Conservation (phyloP, 2,113 vertebrate genomes). For the Planiliza haematocheilus region DNA sequence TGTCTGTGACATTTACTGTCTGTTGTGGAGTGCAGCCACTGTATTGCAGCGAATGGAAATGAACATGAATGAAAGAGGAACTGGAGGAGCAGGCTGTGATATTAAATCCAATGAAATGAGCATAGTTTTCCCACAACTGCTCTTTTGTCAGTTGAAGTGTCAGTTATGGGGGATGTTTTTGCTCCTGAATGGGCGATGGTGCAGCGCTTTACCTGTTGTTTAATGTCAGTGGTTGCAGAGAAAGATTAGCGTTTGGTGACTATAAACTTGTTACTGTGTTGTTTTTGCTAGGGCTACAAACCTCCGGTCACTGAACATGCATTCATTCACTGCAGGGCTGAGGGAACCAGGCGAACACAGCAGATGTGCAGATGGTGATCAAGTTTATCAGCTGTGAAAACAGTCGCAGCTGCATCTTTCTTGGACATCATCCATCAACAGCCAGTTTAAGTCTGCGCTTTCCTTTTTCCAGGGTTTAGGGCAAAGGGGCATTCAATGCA, state of each 20-base stretch:
- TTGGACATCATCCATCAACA: slow-evolving; percentile 14
- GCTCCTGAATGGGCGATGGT: too few relatives aligned
- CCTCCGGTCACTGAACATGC: not conserved
- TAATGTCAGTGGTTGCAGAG: not conserved
- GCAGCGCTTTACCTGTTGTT: not conserved
- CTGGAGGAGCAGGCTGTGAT: not conserved
- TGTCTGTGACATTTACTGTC: slow-evolving; percentile 69
- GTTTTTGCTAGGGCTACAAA: not conserved
- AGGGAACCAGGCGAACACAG: not conserved
- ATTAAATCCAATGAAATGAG: not conserved
- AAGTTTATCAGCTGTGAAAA: slow-evolving; percentile 33
- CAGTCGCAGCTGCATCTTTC: slow-evolving; percentile 14
- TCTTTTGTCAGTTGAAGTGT: not conserved
- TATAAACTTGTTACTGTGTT: not conserved
- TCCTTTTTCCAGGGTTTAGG: not conserved
- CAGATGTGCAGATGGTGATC: slow-evolving; percentile 38
- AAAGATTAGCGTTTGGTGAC: not conserved
- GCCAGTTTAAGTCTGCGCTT: not conserved
- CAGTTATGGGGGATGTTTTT: too few relatives aligned
- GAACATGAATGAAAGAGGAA: slow-evolving; percentile 1
- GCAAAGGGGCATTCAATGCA: too few relatives aligned
- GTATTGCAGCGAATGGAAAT: slow-evolving; percentile 36
- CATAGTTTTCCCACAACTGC: not conserved
- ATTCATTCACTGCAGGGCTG: not conserved
- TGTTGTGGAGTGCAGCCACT: slow-evolving; percentile 23